Evolutionary conservation across 2,888 invertebrate genomes (phyloP).

Genomic region (Drosophila multiciliata): DNA sequence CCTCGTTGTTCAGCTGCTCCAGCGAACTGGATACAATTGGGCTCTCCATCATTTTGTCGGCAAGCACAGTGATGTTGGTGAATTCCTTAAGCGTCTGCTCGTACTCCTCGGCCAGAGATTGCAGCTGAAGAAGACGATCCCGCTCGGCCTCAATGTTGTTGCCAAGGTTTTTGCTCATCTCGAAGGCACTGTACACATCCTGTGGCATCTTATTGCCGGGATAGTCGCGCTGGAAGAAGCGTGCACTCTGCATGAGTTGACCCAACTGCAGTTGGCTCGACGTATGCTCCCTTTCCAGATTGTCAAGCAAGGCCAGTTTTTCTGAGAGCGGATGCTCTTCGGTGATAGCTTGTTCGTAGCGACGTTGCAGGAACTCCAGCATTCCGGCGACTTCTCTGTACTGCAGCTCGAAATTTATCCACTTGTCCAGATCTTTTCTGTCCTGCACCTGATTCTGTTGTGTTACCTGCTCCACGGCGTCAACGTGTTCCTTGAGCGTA

Average conservation of each 20-base stretch:
- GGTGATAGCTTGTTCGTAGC: slow-evolving; percentile 72
- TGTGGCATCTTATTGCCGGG: slow-evolving; percentile 89
- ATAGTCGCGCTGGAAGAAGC: slow-evolving; percentile 88
- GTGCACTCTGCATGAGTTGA: slow-evolving; percentile 88
- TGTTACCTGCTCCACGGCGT: slow-evolving; percentile 89
- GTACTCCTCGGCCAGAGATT: slow-evolving; percentile 93
- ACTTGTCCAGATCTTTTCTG: slow-evolving; percentile 88
- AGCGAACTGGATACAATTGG: slow-evolving; percentile 91
- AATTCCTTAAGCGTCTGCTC: slow-evolving; percentile 95
- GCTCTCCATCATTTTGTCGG: slow-evolving; percentile 92
- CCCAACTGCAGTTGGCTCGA: slow-evolving; percentile 87
- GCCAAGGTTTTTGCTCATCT: slow-evolving; percentile 89
- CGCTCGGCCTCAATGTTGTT: slow-evolving; percentile 89
- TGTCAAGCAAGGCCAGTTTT: slow-evolving; percentile 89
- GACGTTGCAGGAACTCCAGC: slow-evolving; percentile 78
- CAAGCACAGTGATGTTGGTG: slow-evolving; percentile 93
- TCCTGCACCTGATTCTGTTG: slow-evolving; percentile 87
- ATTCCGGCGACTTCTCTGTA: slow-evolving; percentile 85
- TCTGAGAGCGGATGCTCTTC: slow-evolving; percentile 88
- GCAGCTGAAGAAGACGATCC: slow-evolving; percentile 90
- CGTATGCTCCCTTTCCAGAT: slow-evolving; percentile 89
- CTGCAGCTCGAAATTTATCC: slow-evolving; percentile 89
- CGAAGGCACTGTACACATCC: slow-evolving; percentile 88
- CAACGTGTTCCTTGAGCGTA: slow-evolving; percentile 88
- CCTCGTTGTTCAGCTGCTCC: slow-evolving; percentile 94